Evolutionary conservation across 1,140 invertebrate species (phyloP).

Genomic region (Subanguina moxae): DNA sequence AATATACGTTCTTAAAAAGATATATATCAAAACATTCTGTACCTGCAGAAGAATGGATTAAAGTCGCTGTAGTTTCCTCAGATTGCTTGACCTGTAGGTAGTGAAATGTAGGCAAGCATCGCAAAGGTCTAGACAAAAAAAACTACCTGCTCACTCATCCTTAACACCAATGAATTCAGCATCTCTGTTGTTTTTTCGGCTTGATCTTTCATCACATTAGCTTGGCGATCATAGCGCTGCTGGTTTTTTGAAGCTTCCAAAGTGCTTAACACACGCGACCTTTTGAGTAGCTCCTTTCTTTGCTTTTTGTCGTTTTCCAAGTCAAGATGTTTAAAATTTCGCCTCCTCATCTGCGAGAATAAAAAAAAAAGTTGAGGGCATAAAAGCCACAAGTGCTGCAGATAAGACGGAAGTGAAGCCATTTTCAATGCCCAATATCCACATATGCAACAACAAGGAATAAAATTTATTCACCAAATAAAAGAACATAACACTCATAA

Average conservation of each 20-base stretch:
- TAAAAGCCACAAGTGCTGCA: too few species aligned
- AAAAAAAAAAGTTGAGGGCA: too few species aligned
- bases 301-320: conserved; percentile 4
- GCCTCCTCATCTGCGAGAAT: background rate
- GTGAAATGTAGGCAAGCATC: background rate
- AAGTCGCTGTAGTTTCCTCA: conserved; percentile 24
- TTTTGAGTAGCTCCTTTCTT: conserved; percentile 1
- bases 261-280: background rate
- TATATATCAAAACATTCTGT: background rate
- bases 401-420: too few species aligned
- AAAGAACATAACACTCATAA: too few species aligned
- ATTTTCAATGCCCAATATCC: too few species aligned
- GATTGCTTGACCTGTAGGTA: conserved; percentile 22
- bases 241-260: background rate
- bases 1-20: background rate
- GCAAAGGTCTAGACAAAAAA: background rate
- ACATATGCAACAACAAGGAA: too few species aligned
- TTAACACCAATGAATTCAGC: conserved; percentile 18
- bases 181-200: conserved; percentile 23
- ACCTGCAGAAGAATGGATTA: background rate
- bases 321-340: background rate
- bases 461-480: too few species aligned
- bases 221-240: conserved; percentile 11
- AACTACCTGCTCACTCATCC: conserved; percentile 28
- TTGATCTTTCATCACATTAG: conserved; percentile 7